These are phyloP conservation scores for Alouatta palliata DNA, from an alignment of 2,113 vertebrate species.

Conservation along the genomic window DNA sequence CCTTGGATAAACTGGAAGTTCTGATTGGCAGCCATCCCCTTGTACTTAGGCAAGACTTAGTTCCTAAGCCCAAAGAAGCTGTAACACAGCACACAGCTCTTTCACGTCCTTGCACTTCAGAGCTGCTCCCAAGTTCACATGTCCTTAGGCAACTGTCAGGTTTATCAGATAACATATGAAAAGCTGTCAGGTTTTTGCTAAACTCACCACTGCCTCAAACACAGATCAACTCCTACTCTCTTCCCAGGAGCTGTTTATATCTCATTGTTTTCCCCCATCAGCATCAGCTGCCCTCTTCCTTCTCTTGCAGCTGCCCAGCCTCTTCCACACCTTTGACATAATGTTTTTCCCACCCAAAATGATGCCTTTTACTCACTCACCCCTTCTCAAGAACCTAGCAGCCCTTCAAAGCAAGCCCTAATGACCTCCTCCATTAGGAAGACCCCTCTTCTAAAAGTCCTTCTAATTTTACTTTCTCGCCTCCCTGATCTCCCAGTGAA, in stretches of 20 bases:
- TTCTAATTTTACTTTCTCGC: background rate
- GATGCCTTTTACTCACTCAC: background rate
- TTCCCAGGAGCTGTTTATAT: background rate
- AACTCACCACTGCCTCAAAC: slow-evolving; percentile 14
- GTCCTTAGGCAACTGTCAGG: slow-evolving; percentile 55
- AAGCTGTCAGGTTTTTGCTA: slow-evolving; percentile 38
- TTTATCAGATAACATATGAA: slow-evolving; percentile 43
- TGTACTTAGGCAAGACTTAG: background rate
- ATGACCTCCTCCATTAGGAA: background rate
- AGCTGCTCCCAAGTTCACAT: background rate
- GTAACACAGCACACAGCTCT: background rate
- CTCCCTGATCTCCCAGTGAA: slow-evolving; percentile 36
- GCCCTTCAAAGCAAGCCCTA: background rate
- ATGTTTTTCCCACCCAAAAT: background rate
- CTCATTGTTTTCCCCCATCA: background rate
- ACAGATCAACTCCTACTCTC: background rate
- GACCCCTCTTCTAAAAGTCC: background rate
- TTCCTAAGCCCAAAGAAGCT: background rate
- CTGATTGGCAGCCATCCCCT: background rate
- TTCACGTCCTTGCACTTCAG: background rate
- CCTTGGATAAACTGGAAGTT: background rate
- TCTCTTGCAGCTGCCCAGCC: background rate
- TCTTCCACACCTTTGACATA: background rate
- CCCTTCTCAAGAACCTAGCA: background rate
- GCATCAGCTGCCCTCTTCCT: background rate